Evolutionary conservation across 2,888 invertebrate genomes (phyloP), one percentile per base, ranked within the genome.

Genomic region (Exocentrus adspersus): DNA sequence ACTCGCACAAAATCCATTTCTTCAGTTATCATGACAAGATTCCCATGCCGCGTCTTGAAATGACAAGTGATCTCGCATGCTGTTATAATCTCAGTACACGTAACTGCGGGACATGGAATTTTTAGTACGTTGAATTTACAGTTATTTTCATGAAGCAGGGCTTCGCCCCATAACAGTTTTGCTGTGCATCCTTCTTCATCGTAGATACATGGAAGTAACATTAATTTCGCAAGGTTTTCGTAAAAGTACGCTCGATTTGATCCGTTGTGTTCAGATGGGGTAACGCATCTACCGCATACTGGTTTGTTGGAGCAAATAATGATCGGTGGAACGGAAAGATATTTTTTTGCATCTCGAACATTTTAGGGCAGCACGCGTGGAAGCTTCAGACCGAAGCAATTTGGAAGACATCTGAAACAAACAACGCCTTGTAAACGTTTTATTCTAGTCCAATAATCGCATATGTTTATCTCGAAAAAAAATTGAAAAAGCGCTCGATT

Each of bases 321-420:
- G n/a, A 60, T 42, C 7, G 69, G 69, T 20, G 67, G 62, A 6
- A 69, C 64, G 28, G 65, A 69, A 2, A 69, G 53, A 17, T 60
- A 63, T 12, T 56, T 61, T n/a, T 17, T 62, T 45, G 46, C 69
- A 67, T n/a, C 61, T 19, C 19, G 50, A 32, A 53, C 69, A 69
- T 24, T 58, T 67, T 24, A 67, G n/a, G 12, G 2, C n/a, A n/a
- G n/a, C 5, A n/a, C n/a, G 2, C 4, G 37, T 12, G 12, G 5
- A 9, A 37, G n/a, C 37, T 12, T n/a, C n/a, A n/a, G 37, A 37
- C 2, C 5, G 37, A n/a, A 37, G 14, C 10, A 37, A 3, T 12
- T n/a, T 37, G 4, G 37, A n/a, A 5, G 12, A 14, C 37, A 14
- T 37, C 37, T 37, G 37, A 37, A 37, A 37, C 2, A 37, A n/a